These are phyloP conservation scores for Hassar affinis DNA, from an alignment of 2,113 vertebrate species.

Conservation along the genomic window DNA sequence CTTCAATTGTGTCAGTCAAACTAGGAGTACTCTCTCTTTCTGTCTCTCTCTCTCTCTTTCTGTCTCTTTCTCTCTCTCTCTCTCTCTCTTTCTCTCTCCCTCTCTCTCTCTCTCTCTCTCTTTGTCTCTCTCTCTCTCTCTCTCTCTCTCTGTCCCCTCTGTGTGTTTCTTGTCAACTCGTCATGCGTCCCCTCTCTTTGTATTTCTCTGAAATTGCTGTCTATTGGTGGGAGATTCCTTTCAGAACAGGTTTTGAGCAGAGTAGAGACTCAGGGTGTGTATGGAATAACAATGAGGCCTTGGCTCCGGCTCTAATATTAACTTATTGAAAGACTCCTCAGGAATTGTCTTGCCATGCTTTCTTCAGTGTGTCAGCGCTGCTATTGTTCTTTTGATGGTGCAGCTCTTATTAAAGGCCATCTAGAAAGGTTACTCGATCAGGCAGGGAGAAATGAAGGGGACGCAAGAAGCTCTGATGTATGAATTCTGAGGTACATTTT, in stretches of 20 bases:
- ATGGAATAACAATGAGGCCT: slow-evolving; percentile 57
- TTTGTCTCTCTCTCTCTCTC: neutral
- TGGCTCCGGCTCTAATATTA: slow-evolving; percentile 48
- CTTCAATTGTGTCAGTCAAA: slow-evolving; percentile 27
- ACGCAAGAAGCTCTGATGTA: slow-evolving; percentile 33
- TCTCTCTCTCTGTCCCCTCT: slow-evolving; percentile 23
- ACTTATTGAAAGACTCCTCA: slow-evolving; percentile 50
- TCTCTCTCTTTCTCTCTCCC: neutral
- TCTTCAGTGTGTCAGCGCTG: slow-evolving; percentile 41
- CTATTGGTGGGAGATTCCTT: slow-evolving; percentile 58
- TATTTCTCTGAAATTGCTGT: slow-evolving; percentile 54
- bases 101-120: neutral
- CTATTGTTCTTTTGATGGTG: slow-evolving; percentile 45
- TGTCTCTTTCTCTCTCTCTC: slow-evolving; percentile 8
- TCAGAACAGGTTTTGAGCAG: slow-evolving; percentile 55
- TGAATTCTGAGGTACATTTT: slow-evolving; percentile 33
- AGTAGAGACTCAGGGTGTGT: slow-evolving; percentile 50
- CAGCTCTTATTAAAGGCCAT: slow-evolving; percentile 49
- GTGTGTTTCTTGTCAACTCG: slow-evolving; percentile 37
- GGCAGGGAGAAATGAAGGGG: slow-evolving; percentile 16
- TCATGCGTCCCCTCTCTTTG: slow-evolving; percentile 45
- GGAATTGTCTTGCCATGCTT: slow-evolving; percentile 50
- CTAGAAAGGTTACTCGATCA: slow-evolving; percentile 44
- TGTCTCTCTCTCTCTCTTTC: slow-evolving; percentile 14
- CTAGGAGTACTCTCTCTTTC: slow-evolving; percentile 1